A percentile compares a stretch with the other conserved stretches of the same genome.
Conservation (phyloP, 2,113 vertebrate species). For the Lathamus discolor region DNA sequence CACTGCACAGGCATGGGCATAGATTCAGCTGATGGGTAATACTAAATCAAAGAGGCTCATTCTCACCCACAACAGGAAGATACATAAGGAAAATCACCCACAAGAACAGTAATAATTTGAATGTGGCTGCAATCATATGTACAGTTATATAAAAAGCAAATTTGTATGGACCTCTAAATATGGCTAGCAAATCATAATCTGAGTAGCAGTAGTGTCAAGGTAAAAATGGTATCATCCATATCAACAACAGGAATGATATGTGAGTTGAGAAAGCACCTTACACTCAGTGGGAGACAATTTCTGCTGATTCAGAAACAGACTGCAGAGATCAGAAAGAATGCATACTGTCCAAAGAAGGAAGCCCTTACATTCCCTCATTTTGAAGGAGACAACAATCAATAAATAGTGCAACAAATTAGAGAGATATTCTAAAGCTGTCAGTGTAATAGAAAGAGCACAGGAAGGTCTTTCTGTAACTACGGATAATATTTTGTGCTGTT, state of each 20-base stretch:
- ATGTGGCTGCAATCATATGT: background rate
- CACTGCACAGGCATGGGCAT: background rate
- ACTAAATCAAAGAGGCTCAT: background rate
- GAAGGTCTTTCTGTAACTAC: background rate
- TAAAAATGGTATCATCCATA: background rate
- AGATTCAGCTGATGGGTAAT: background rate
- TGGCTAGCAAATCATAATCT: background rate
- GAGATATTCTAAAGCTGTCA: background rate
- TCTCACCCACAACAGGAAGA: constrained; percentile 18
- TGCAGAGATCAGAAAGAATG: background rate
- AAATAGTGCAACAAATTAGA: background rate
- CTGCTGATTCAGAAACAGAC: background rate
- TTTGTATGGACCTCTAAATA: background rate
- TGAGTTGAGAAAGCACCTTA: background rate
- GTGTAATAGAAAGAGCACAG: background rate
- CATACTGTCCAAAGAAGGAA: background rate
- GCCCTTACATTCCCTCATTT: background rate
- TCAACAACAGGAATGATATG: background rate
- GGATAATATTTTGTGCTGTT: background rate
- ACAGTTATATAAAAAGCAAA: background rate
- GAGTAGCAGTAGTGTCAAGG: background rate
- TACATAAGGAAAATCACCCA: background rate
- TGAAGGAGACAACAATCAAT: background rate
- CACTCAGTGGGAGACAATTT: background rate
- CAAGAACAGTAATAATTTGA: background rate